phyloP scores from a whole-genome alignment of 2,888 invertebrate genomes.

The Amblyjoppa proteus region DNA sequence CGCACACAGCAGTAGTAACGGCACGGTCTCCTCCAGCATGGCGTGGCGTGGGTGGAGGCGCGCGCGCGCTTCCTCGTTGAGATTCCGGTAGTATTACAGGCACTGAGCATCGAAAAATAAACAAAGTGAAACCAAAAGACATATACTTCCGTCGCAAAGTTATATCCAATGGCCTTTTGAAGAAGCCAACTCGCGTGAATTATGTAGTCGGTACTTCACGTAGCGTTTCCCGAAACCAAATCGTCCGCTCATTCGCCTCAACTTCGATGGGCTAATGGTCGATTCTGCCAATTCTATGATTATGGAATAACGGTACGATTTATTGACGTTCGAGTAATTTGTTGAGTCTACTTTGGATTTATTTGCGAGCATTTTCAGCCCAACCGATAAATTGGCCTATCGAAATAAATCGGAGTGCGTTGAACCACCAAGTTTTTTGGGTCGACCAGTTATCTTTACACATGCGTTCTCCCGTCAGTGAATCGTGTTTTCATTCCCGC shows the following conservation, averaged over 20 bases:
- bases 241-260: neutral
- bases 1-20: conserved; percentile 19
- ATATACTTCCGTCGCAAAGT: conserved; percentile 48
- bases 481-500: neutral
- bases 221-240: neutral
- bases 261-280: neutral
- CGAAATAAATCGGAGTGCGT: neutral
- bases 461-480: neutral
- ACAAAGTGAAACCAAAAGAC: conserved; percentile 19
- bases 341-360: neutral
- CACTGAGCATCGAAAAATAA: conserved; percentile 33
- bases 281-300: neutral
- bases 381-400: neutral
- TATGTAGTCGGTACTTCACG: neutral
- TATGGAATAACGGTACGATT: neutral
- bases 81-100: conserved; percentile 39
- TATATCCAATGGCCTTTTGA: conserved; percentile 11
- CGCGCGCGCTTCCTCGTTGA: conserved; percentile 20
- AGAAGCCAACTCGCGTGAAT: neutral
- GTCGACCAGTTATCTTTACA: neutral
- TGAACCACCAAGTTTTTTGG: neutral
- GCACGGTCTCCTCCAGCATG: neutral
- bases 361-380: neutral
- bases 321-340: neutral
- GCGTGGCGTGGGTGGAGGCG: neutral